Evolutionary conservation across 2,113 vertebrate genomes (phyloP).

Genomic region (Procavia capensis): DNA sequence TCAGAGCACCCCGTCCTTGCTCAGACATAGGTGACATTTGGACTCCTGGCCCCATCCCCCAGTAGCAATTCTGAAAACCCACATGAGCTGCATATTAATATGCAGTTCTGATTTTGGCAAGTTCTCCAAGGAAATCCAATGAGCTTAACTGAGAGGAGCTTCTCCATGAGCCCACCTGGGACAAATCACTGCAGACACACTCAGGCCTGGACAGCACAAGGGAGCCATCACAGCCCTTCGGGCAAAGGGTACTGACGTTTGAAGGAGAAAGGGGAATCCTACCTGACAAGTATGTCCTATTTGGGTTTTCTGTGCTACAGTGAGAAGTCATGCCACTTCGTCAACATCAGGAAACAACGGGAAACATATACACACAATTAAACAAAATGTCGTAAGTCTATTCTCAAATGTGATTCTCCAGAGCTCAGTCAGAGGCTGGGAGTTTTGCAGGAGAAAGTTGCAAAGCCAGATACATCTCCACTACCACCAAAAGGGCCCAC

Average conservation of each 20-base stretch:
- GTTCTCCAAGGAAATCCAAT: slow-evolving; percentile 72
- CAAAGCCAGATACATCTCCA: not conserved
- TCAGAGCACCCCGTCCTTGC: not conserved
- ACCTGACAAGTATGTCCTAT: not conserved
- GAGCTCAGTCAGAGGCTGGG: not conserved
- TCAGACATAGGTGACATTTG: not conserved
- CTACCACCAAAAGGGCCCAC: not conserved
- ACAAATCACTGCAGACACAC: not conserved
- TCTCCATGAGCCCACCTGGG: slow-evolving; percentile 80
- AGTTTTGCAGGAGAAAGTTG: not conserved
- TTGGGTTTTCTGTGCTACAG: slow-evolving; percentile 11
- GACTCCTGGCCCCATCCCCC: not conserved
- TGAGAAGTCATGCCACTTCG: slow-evolving; percentile 3
- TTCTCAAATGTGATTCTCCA: not conserved
- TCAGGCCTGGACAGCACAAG: not conserved
- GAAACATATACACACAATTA: not conserved
- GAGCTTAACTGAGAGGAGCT: slow-evolving; percentile 78
- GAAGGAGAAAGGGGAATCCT: slow-evolving; percentile 29
- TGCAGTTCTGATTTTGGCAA: slow-evolving; percentile 81
- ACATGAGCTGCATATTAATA: slow-evolving; percentile 76
- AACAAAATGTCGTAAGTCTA: slow-evolving; percentile 24
- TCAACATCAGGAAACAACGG: not conserved
- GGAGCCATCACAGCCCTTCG: not conserved
- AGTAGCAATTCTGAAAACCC: slow-evolving; percentile 48
- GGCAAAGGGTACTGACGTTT: not conserved